Evolutionary conservation across 2,888 invertebrate genomes (phyloP).

Genomic region (Zeuzera pyrina): DNA sequence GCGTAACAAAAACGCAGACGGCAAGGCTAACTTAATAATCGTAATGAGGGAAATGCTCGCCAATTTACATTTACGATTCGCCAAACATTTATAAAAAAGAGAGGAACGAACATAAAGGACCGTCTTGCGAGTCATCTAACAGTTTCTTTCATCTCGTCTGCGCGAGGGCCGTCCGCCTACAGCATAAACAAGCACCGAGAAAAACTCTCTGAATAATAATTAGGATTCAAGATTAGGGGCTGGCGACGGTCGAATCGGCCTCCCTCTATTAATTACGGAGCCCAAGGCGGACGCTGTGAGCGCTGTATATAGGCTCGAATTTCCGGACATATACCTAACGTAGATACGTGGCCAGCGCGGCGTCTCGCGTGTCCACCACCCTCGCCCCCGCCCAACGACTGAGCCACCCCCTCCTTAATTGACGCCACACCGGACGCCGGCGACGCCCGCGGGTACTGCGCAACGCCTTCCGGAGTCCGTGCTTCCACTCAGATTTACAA

Average conservation of each 20-base stretch:
- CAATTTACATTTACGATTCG: conserved; percentile 39
- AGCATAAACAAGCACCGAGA: conserved; percentile 30
- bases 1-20: too few relatives aligned
- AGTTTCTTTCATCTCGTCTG: conserved; percentile 32
- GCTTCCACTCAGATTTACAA: conserved; percentile 54
- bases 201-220: conserved; percentile 41
- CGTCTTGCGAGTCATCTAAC: conserved; percentile 15
- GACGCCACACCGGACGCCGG: conserved; percentile 56
- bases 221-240: conserved; percentile 24
- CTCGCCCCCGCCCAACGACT: conserved; percentile 22
- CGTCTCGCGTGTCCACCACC: conserved; percentile 35
- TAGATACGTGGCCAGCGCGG: conserved; percentile 32
- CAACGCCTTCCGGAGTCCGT: conserved; percentile 47
- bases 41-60: conserved; percentile 32
- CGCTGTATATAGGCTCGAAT: conserved; percentile 51
- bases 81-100: conserved; percentile 22
- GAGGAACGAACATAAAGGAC: conserved; percentile 20
- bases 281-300: conserved; percentile 35
- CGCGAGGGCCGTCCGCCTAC: conserved; percentile 21
- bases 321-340: conserved; percentile 55
- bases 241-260: conserved; percentile 27
- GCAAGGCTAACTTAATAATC: too few relatives aligned
- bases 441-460: conserved; percentile 57
- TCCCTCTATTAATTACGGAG: conserved; percentile 53
- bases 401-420: conserved; percentile 55